Conservation (phyloP, 2,797 vertebrate genomes). For the Strix occidentalis region DNA sequence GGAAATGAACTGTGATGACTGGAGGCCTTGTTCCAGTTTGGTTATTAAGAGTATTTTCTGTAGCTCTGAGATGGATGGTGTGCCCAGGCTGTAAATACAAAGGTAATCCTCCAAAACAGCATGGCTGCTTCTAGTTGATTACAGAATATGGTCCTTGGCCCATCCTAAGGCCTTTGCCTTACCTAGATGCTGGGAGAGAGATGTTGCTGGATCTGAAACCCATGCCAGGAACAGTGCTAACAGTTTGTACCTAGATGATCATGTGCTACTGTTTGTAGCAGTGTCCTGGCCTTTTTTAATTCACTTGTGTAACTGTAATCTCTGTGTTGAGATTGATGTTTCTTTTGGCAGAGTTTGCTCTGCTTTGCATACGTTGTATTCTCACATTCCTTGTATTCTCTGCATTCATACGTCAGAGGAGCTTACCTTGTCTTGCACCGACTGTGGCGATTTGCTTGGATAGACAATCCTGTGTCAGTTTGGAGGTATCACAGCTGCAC, state of each 20-base stretch:
- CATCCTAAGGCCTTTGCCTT: not conserved
- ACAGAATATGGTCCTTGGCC: not conserved
- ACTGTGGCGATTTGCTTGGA: rapidly evolving
- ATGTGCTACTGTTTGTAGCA: not conserved
- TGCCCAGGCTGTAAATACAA: not conserved
- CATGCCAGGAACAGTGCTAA: rapidly evolving
- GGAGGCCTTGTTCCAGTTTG: not conserved
- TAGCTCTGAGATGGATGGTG: not conserved
- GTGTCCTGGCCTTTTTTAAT: not conserved
- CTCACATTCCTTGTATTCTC: not conserved
- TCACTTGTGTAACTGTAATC: rapidly evolving
- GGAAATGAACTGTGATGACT: not conserved
- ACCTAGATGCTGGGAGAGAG: not conserved
- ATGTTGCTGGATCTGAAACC: not conserved
- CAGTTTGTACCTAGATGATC: not conserved
- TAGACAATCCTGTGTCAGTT: not conserved
- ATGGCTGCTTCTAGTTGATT: not conserved
- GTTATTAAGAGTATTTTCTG: not conserved
- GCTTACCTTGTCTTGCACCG: rapidly evolving
- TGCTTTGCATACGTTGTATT: not conserved
- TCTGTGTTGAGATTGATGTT: not conserved
- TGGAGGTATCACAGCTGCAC: not conserved
- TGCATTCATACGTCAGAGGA: rapidly evolving
- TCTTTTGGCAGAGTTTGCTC: not conserved
- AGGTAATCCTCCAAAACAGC: not conserved